Evolutionary conservation across 1,140 invertebrate species (phyloP), one percentile per base, ranked within the genome.

Genomic region (Procambarus virginalis): DNA sequence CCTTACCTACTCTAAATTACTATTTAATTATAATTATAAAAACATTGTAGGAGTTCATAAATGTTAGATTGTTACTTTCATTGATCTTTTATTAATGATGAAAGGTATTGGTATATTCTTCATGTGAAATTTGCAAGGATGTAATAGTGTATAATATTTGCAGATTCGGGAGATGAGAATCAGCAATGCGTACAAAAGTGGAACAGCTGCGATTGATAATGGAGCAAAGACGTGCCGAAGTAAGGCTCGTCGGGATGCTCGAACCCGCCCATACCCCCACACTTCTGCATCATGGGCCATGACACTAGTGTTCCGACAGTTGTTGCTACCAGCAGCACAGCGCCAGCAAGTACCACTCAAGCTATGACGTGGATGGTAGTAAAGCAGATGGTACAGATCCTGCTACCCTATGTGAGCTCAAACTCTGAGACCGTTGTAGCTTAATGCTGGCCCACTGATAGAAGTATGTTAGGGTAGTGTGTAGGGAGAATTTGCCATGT

Each of bases 211-310:
- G 97, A 89, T 94, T 97, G 46, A 97, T 98, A 55, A 97, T 98
- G 97, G 97, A 97, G 92, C 97, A 98, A 93, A 95, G 97, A 92
- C 96, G 97, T 83, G 96, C 97, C 95, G 97, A 84, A 95, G 97
- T 58, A 96, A 96, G 93, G 97, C 96, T 6, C 95, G 97, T 86
- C 96, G 97, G 92, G 95, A 97, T 82, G 94, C 94, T 8, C 96
- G 96, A 91, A 95, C 95, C 2, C 94, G 96, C 12, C 97, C 97
- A 2, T 97, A 97, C 93, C 95, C 95, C 17, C 64, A 92, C 75
- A 84, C 91, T 45, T 90, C 92, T 45, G 55, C 79, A 48, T 78
- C 83, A n/a, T 86, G 78, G 68, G 58, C 87, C 58, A 84, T 46
- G 83, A 84, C 48, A 86, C 87, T 70, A 90, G 83, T 17, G 86